Percentiles rank a stretch among this genome's conserved stretches.
Evolutionary conservation across 2,888 invertebrate species (phyloP).

Genomic region (Lysandra bellargus): DNA sequence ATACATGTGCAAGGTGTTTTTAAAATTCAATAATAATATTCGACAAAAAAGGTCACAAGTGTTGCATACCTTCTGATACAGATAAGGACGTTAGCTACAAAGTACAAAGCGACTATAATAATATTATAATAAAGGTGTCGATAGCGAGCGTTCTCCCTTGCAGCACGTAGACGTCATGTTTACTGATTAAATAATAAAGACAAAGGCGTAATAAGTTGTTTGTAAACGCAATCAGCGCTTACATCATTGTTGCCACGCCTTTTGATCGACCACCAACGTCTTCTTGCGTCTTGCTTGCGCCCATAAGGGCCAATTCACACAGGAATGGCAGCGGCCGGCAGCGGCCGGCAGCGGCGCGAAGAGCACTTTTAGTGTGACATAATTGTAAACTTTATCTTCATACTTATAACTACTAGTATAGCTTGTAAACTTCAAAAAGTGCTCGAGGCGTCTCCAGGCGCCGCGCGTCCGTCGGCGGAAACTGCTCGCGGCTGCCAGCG

Average conservation of each 20-base stretch:
- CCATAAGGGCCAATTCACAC: no score
- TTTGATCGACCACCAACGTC: background rate
- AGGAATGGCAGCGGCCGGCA: no score
- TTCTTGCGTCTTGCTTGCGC: no score
- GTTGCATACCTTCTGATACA: background rate
- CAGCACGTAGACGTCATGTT: background rate
- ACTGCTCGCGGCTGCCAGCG: no score
- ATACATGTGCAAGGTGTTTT: background rate
- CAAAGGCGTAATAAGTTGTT: constrained; percentile 10
- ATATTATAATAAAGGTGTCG: background rate
- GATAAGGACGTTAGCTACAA: background rate
- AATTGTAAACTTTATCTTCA: no score
- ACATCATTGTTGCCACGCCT: background rate
- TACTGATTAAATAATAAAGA: constrained; percentile 3
- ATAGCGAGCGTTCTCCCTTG: background rate
- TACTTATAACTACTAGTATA: no score
- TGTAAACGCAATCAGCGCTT: background rate
- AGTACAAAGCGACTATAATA: background rate
- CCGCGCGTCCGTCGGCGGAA: no score
- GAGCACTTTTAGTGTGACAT: no score
- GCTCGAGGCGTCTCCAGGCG: no score
- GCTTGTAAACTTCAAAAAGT: no score
- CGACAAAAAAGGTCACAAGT: background rate
- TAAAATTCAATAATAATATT: background rate
- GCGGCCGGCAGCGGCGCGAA: no score